Base-by-base conservation (phyloP, 2,113 vertebrate species). In the Callorhinus ursinus region DNA sequence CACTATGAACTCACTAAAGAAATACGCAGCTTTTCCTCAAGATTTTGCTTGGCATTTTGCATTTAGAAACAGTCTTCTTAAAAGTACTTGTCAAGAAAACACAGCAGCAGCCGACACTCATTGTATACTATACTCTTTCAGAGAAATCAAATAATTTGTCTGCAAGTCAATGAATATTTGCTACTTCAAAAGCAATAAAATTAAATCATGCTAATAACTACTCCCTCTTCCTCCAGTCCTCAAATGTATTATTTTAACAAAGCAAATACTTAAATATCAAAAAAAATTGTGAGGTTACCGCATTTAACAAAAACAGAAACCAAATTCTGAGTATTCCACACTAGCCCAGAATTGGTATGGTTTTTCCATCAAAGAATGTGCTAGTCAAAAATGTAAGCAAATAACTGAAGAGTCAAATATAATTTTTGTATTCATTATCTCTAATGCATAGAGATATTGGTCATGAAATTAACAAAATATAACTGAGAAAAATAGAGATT, bases 81-180 rank as follows among this genome's bases (percentile, higher is more conserved):
- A 97, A 97, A 96, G 61, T 53, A 77, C 69, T 97, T 82, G 19
- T 88, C 92, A 96, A 83, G 65, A 80, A 92, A 95, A 93, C 21
- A 86, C 3, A 91, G 89, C 51, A 26, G 88, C 46, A 55, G 57
- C 65, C 14, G 18, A 88, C 79, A 91, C 10, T 95, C 85, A 57
- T 61, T 65, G 13, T 28, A 46, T 39, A 69, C 33, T 88, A 74
- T 36, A n/a, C 80, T 90, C 89, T 96, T 96, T 80, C 71, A 95
- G 76, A 95, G 49, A 91, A 96, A 95, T 95, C 71, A 91, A 96
- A 74, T 87, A 95, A 96, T 77, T 95, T 74, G 88, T 67, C 77
- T n/a, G 91, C 72, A 87, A 97, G 80, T 93, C 92, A 93, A 89
- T 67, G 86, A 92, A 90, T 92, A 84, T 93, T 95, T 95, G 22